Evolutionary conservation across 2,113 vertebrate genomes (phyloP).

Genomic region (Otolemur garnettii): DNA sequence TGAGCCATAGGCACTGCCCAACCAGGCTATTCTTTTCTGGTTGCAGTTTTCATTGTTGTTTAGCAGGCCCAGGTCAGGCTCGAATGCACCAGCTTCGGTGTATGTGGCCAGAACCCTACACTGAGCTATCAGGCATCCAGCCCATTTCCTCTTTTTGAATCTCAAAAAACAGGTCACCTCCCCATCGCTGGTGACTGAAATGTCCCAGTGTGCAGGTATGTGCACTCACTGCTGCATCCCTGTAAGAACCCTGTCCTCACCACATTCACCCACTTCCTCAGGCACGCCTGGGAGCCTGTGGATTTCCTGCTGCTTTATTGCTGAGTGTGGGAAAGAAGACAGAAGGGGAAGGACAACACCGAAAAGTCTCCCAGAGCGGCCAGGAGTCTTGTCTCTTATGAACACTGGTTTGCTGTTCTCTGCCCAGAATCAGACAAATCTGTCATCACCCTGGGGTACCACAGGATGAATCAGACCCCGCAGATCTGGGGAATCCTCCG

Average conservation of each 20-base stretch:
- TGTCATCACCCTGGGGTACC: neutral
- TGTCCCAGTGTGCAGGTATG: neutral
- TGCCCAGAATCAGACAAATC: neutral
- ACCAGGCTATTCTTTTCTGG: too few relatives aligned
- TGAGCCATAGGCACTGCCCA: too few relatives aligned
- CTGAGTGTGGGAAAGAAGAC: conserved; percentile 47
- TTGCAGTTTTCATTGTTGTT: too few relatives aligned
- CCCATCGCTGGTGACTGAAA: neutral
- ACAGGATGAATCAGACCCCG: neutral
- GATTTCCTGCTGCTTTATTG: conserved; percentile 29
- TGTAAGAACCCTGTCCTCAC: neutral
- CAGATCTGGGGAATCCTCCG: neutral
- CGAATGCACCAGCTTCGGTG: too few relatives aligned
- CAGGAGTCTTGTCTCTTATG: neutral
- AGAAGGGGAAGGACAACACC: neutral
- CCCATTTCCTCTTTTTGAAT: neutral
- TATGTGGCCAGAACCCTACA: too few relatives aligned
- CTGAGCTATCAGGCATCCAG: too few relatives aligned
- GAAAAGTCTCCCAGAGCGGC: conserved; percentile 13
- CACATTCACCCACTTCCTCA: neutral
- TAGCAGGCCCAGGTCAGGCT: too few relatives aligned
- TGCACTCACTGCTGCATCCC: neutral
- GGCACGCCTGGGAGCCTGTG: conserved; percentile 26
- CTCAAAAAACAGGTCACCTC: neutral
- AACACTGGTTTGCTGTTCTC: neutral